These are phyloP conservation scores for Gasteruption jaculator DNA, from an alignment of 2,888 invertebrate genomes.

Conservation along the genomic window DNA sequence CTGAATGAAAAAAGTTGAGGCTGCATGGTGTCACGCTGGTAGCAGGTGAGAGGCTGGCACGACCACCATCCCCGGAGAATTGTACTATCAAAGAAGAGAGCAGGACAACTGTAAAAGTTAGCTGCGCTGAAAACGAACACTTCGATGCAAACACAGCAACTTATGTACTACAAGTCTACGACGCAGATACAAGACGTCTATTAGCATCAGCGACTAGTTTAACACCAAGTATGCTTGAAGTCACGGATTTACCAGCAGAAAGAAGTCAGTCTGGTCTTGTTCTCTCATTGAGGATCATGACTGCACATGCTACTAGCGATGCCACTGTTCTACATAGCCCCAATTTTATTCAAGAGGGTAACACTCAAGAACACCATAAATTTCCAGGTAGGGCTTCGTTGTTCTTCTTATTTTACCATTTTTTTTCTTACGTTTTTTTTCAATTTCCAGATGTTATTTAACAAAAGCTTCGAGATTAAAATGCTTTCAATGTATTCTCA, in stretches of 20 bases:
- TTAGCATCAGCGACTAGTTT: slow-evolving; percentile 55
- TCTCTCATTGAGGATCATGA: slow-evolving; percentile 55
- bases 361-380: slow-evolving; percentile 43
- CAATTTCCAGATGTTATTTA: too few species aligned
- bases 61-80: slow-evolving; percentile 55
- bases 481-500: too few species aligned
- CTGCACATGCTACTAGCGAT: slow-evolving; percentile 54
- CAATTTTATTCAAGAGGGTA: slow-evolving; percentile 42
- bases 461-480: too few species aligned
- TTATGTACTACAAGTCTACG: slow-evolving; percentile 56
- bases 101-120: slow-evolving; percentile 51
- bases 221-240: slow-evolving; percentile 52
- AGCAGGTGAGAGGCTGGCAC: slow-evolving; percentile 43
- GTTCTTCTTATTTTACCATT: too few species aligned
- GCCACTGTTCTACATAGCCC: slow-evolving; percentile 54
- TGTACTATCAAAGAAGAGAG: slow-evolving; percentile 54
- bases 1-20: slow-evolving; percentile 30
- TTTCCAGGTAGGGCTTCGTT: slow-evolving; percentile 44
- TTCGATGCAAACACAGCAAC: slow-evolving; percentile 46
- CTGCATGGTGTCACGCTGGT: slow-evolving; percentile 21
- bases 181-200: slow-evolving; percentile 53
- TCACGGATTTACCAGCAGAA: slow-evolving; percentile 51
- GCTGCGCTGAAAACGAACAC: slow-evolving; percentile 51
- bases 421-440: too few species aligned
- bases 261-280: slow-evolving; percentile 48